Conservation (phyloP, 2,113 vertebrate species). For the Eolophus roseicapilla region DNA sequence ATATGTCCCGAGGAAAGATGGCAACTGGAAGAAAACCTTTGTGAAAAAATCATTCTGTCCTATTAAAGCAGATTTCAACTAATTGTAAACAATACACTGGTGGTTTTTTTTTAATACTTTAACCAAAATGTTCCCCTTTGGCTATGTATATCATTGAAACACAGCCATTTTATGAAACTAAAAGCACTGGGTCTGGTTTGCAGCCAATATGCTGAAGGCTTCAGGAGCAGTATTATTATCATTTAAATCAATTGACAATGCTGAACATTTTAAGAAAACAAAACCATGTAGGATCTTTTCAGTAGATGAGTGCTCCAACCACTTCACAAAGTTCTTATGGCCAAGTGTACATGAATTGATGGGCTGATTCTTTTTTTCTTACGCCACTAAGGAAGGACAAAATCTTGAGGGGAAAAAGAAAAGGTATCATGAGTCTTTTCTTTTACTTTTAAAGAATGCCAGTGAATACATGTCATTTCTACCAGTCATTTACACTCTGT, state of each 20-base stretch:
- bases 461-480: neutral
- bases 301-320: neutral
- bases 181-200: neutral
- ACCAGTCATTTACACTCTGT: neutral
- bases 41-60: neutral
- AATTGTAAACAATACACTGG: neutral
- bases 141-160: conserved; percentile 28
- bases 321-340: neutral
- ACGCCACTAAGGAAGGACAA: neutral
- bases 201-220: conserved; percentile 2
- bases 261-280: neutral
- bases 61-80: neutral
- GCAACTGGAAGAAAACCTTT: neutral
- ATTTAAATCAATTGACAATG: neutral
- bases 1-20: neutral
- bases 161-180: neutral
- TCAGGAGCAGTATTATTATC: neutral
- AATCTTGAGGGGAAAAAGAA: neutral
- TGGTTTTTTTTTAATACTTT: neutral
- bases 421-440: neutral
- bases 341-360: neutral
- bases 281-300: neutral
- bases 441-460: neutral
- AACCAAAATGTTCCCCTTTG: neutral
- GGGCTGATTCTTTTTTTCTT: neutral